Percentiles rank a stretch among this genome's conserved stretches.
Evolutionary conservation across 2,797 vertebrate genomes (phyloP).

Genomic region (Mormyrops attenuatus): DNA sequence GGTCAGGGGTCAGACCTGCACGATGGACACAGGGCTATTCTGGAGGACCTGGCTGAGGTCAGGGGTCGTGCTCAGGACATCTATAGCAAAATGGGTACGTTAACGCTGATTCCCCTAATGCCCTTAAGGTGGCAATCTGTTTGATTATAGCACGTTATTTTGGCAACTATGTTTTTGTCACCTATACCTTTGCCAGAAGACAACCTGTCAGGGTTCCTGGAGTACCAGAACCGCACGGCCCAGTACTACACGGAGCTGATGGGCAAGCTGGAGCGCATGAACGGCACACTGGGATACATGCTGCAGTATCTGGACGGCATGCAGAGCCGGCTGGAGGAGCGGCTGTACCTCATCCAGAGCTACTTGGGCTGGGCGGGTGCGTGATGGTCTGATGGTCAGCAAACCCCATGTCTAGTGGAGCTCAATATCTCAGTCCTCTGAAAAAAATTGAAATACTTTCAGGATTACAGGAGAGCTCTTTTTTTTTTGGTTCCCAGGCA

Average conservation of each 20-base stretch:
- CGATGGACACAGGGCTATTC: slow-evolving; percentile 54
- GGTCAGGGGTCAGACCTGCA: slow-evolving; percentile 55
- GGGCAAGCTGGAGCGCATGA: slow-evolving; percentile 69
- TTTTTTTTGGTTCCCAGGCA: slow-evolving; percentile 45
- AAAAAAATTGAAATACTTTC: background rate
- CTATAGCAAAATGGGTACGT: slow-evolving; percentile 69
- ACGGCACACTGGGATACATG: slow-evolving; percentile 63
- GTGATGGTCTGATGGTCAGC: background rate
- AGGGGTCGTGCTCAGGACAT: slow-evolving; percentile 66
- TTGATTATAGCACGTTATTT: background rate
- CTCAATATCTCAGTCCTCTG: background rate
- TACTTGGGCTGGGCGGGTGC: slow-evolving; percentile 66
- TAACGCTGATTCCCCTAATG: background rate
- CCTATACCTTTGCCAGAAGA: slow-evolving; percentile 50
- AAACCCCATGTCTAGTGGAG: background rate
- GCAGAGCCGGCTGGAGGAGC: slow-evolving; percentile 57
- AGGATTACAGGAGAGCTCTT: background rate
- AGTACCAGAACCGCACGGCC: slow-evolving; percentile 62
- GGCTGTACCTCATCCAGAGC: slow-evolving; percentile 59
- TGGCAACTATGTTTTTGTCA: background rate
- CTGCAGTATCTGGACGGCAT: slow-evolving; percentile 60
- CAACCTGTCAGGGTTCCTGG: slow-evolving; percentile 61
- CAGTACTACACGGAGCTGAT: slow-evolving; percentile 63
- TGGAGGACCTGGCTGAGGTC: slow-evolving; percentile 53
- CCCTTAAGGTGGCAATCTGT: background rate